Percentiles rank a stretch among this genome's conserved stretches.
These are phyloP conservation scores for Tetranychus piercei DNA, from an alignment of 2,888 invertebrate species.

Conservation along the genomic window DNA sequence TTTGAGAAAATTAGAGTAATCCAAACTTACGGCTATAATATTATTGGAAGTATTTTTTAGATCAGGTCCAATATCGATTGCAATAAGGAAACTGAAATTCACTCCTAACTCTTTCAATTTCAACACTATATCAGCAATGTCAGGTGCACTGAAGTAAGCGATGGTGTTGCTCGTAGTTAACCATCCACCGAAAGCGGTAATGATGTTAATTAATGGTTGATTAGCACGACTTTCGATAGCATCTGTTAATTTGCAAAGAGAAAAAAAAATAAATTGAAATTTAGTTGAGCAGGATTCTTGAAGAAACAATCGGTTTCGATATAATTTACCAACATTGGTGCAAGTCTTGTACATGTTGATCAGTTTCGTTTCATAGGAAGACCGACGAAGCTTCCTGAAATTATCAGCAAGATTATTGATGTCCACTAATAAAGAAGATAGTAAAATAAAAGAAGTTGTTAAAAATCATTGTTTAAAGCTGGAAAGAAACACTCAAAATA, in stretches of 20 bases:
- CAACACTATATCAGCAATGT: background rate
- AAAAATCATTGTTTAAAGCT: background rate
- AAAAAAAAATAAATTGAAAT: background rate
- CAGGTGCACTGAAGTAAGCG: background rate
- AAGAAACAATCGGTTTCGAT: background rate
- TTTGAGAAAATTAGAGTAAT: background rate
- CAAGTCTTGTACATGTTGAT: slow-evolving; percentile 2
- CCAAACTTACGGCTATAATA: slow-evolving; percentile 2
- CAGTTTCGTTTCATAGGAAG: background rate
- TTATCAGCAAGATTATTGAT: background rate
- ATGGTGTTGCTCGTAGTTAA: background rate
- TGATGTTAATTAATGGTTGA: background rate
- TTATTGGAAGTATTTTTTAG: slow-evolving; percentile 4
- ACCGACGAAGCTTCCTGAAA: background rate
- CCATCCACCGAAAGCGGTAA: slow-evolving; percentile 4
- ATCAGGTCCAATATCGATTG: slow-evolving; percentile 8
- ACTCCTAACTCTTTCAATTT: background rate
- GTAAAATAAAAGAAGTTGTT: background rate
- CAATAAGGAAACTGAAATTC: background rate
- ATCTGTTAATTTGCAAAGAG: background rate
- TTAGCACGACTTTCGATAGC: background rate
- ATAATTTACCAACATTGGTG: slow-evolving; percentile 5
- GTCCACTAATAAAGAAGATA: background rate
- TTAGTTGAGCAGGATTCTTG: background rate
- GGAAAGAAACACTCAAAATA: background rate